Evolutionary conservation across 2,113 vertebrate species (phyloP).

Genomic region (Seriola aureovittata): DNA sequence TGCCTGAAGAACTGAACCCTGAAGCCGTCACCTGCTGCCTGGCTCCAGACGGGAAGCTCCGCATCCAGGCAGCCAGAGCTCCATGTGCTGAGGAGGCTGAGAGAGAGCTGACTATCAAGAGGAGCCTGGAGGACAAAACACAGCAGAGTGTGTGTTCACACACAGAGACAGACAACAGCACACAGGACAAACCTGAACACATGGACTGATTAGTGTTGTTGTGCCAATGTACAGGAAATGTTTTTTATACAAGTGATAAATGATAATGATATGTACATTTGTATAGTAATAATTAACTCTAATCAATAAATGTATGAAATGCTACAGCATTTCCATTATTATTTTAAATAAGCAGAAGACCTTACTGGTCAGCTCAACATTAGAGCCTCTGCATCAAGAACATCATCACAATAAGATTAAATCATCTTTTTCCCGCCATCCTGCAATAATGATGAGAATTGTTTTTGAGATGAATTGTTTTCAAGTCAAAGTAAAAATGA

Average conservation of each 20-base stretch:
- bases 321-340: too few relatives aligned
- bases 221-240: not conserved
- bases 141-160: conserved; percentile 59
- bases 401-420: too few relatives aligned
- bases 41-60: conserved; percentile 60
- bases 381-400: too few relatives aligned
- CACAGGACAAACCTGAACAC: conserved; percentile 8
- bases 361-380: too few relatives aligned
- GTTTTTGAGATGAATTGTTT: too few relatives aligned
- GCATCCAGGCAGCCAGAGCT: conserved; percentile 46
- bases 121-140: conserved; percentile 49
- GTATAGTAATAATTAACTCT: not conserved
- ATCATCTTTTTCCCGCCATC: too few relatives aligned
- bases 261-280: not conserved
- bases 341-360: too few relatives aligned
- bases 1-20: conserved; percentile 60
- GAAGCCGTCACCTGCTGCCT: conserved; percentile 69
- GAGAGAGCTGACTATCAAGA: conserved; percentile 53
- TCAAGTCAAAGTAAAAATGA: too few relatives aligned
- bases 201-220: not conserved
- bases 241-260: not conserved
- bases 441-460: too few relatives aligned
- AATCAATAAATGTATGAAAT: too few relatives aligned
- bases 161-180: conserved; percentile 22
- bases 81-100: conserved; percentile 22